Evolutionary conservation across 2,888 invertebrate genomes (phyloP), one percentile per base, ranked within the genome.

Genomic region (Phortica okadai): DNA sequence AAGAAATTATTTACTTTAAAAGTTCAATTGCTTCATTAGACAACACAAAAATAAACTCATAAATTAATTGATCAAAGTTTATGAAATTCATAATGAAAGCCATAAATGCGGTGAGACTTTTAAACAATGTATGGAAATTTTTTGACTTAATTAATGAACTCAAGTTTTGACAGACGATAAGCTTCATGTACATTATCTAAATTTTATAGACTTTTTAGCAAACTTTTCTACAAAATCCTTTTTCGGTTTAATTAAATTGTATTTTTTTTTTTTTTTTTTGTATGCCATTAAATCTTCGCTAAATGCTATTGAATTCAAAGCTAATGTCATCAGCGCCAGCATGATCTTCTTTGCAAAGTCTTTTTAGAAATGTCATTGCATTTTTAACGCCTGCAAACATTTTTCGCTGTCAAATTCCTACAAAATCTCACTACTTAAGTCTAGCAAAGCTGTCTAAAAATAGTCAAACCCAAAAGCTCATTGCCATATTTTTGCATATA

Each of bases 401-500:
- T 62, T 62, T 8, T 62, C 14, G 25, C 59, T 62, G 25, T 10
- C 7, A 50, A 50, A 50, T 50, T 11, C 50, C 5, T 16, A 59
- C 7, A 21, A 21, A 21, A n/a, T 62, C 59, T 21, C 59, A 62
- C 7, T 21, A 62, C 16, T 62, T 10, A 62, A 25, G 10, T 5
- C 59, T 62, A 10, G 1, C 10, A 66, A 66, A 25, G 41, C 16
- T 58, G 42, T 56, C 56, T 72, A 72, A 72, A 72, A 72, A 56
- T 54, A 14, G 70, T 50, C 41, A 33, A 50, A 33, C 21, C 70
- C 21, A n/a, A 72, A 56, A 72, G 25, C 70, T 41, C 54, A 72
- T 72, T 72, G 70, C 56, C 70, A 72, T 72, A 72, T 72, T 56
- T 72, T 72, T 56, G 70, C 70, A 72, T 72, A 72, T 7, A 54